Conservation (phyloP, 1,140 invertebrate genomes). For the Drosophila truncata region DNA sequence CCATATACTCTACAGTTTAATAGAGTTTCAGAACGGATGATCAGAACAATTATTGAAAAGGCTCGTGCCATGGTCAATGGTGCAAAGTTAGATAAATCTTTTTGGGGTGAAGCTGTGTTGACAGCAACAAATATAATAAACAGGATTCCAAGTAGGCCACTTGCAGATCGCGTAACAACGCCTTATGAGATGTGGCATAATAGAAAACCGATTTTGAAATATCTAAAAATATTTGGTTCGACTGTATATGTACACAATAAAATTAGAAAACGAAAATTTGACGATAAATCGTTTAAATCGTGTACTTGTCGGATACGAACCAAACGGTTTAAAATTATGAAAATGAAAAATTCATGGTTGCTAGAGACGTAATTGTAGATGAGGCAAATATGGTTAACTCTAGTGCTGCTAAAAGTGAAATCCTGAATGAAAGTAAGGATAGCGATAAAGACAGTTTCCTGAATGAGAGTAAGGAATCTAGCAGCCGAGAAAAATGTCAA, state of each 20-base stretch:
- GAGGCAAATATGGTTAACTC: too few relatives aligned
- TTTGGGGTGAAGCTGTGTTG: slow-evolving; percentile 22
- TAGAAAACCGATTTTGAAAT: too few relatives aligned
- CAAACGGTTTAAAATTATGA: slow-evolving; percentile 22
- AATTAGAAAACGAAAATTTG: slow-evolving; percentile 6
- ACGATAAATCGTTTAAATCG: background rate
- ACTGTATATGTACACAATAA: slow-evolving; percentile 10
- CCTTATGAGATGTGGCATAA: too few relatives aligned
- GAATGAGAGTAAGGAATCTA: too few relatives aligned
- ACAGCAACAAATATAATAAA: slow-evolving; percentile 20
- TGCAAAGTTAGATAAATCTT: slow-evolving; percentile 16
- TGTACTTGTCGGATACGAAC: slow-evolving; percentile 9
- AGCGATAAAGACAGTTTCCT: too few relatives aligned
- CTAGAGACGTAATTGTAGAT: too few relatives aligned
- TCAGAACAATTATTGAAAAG: background rate
- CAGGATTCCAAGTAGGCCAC: slow-evolving; percentile 17
- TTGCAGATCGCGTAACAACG: background rate
- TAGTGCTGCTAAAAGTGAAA: too few relatives aligned
- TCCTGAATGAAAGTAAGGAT: too few relatives aligned
- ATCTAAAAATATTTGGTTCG: background rate
- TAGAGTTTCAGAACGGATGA: background rate
- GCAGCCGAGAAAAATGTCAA: background rate
- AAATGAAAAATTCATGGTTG: background rate
- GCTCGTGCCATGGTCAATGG: background rate
- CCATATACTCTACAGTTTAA: background rate